Evolutionary conservation across 2,797 vertebrate genomes (phyloP).

Genomic region (Notamacropus eugenii): DNA sequence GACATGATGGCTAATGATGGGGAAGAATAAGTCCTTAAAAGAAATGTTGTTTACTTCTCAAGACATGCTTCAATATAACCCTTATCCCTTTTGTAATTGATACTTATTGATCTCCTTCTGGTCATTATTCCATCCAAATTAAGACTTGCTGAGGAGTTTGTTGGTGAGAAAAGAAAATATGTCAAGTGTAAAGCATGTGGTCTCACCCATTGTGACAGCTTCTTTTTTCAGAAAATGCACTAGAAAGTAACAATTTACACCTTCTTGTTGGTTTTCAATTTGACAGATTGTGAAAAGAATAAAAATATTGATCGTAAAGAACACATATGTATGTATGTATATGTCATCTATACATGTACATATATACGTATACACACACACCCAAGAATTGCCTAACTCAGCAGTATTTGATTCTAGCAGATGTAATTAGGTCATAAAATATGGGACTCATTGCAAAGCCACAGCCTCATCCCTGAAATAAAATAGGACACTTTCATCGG

Average conservation of each 20-base stretch:
- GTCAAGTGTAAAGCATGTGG: slow-evolving; percentile 13
- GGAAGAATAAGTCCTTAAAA: neutral
- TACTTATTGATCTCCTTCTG: slow-evolving; percentile 8
- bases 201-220: slow-evolving; percentile 44
- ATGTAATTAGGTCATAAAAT: slow-evolving; percentile 44
- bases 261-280: slow-evolving; percentile 41
- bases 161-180: slow-evolving; percentile 31
- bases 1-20: neutral
- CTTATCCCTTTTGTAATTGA: neutral
- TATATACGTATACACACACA: neutral
- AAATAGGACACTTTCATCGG: slow-evolving; percentile 58
- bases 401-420: slow-evolving; percentile 56
- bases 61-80: neutral
- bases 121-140: slow-evolving; percentile 51
- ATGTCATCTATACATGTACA: neutral
- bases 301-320: neutral
- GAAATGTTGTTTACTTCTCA: neutral
- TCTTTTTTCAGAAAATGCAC: slow-evolving; percentile 60
- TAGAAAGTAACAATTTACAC: slow-evolving; percentile 55
- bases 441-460: neutral
- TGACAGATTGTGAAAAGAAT: neutral
- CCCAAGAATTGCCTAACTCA: neutral
- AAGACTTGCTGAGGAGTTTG: slow-evolving; percentile 34
- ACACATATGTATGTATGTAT: neutral
- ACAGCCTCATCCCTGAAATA: slow-evolving; percentile 5